A percentile compares a stretch with the other conserved stretches of the same genome.
Conservation (phyloP, 2,113 vertebrate genomes). For the Pteropus alecto region DNA sequence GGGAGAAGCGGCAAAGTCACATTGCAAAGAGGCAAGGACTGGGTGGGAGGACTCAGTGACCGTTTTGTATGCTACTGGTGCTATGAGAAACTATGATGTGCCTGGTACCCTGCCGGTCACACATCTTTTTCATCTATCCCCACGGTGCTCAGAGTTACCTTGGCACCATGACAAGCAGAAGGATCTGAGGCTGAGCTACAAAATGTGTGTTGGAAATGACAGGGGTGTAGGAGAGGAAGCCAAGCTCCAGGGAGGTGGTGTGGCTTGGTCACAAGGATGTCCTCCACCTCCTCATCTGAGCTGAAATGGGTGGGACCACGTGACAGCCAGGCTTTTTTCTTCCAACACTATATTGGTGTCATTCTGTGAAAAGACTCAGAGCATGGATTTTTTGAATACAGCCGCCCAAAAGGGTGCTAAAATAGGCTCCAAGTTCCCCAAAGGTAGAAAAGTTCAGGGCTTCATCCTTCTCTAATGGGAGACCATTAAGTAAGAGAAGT, state of each 20-base stretch:
- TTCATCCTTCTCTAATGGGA: neutral
- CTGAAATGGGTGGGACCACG: neutral
- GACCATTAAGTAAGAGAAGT: neutral
- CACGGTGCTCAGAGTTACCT: neutral
- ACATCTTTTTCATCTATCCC: neutral
- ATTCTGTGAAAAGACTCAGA: neutral
- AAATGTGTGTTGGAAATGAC: neutral
- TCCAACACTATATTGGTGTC: rapidly evolving
- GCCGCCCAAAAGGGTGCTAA: neutral
- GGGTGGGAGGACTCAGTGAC: rapidly evolving
- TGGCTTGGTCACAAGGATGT: neutral
- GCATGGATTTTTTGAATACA: neutral
- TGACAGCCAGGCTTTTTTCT: neutral
- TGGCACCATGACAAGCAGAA: too few relatives aligned
- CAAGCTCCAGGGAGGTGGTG: neutral
- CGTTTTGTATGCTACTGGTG: rapidly evolving
- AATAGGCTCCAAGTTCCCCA: neutral
- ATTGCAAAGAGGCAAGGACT: neutral
- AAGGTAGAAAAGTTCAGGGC: neutral
- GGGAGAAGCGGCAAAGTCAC: neutral
- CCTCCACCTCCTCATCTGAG: neutral
- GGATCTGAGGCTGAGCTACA: neutral
- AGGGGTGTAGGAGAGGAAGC: neutral
- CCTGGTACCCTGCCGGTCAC: rapidly evolving
- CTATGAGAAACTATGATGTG: neutral